Conservation (phyloP, 2,888 invertebrate genomes). For the Tryphoninae sp. region DNA sequence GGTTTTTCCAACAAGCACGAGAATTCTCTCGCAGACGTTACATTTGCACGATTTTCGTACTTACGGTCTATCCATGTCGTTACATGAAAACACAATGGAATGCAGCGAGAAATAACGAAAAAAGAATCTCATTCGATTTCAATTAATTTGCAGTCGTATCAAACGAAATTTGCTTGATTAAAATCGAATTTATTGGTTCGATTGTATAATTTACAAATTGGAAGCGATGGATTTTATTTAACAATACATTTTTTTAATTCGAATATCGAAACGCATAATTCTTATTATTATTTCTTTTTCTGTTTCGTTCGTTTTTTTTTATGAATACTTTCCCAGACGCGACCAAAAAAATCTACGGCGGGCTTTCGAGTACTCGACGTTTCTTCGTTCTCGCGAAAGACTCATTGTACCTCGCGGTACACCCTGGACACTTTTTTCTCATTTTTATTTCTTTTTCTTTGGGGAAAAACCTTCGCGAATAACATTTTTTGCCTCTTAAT, state of each 20-base stretch:
- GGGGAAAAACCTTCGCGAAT: slow-evolving; percentile 52
- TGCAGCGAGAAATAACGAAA: neutral
- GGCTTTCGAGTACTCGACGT: slow-evolving; percentile 38
- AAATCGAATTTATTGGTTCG: neutral
- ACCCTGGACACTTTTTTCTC: slow-evolving; percentile 41
- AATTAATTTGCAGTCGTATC: slow-evolving; percentile 12
- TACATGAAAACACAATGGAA: neutral
- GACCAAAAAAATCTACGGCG: slow-evolving; percentile 35
- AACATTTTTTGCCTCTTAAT: slow-evolving; percentile 51
- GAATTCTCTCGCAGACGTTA: neutral
- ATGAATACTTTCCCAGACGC: neutral
- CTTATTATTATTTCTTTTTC: neutral
- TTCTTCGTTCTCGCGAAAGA: slow-evolving; percentile 46
- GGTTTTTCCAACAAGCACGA: too few relatives aligned
- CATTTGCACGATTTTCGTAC: neutral
- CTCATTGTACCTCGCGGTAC: slow-evolving; percentile 39
- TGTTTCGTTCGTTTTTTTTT: too few relatives aligned
- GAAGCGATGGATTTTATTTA: slow-evolving; percentile 2
- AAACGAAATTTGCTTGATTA: neutral
- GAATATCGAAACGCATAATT: neutral
- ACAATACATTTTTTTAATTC: neutral
- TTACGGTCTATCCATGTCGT: neutral
- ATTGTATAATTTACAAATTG: slow-evolving; percentile 21
- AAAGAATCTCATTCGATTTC: neutral
- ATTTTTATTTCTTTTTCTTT: slow-evolving; percentile 33